These are phyloP conservation scores for Hoplias malabaricus DNA, from an alignment of 2,113 vertebrate species.

Conservation along the genomic window DNA sequence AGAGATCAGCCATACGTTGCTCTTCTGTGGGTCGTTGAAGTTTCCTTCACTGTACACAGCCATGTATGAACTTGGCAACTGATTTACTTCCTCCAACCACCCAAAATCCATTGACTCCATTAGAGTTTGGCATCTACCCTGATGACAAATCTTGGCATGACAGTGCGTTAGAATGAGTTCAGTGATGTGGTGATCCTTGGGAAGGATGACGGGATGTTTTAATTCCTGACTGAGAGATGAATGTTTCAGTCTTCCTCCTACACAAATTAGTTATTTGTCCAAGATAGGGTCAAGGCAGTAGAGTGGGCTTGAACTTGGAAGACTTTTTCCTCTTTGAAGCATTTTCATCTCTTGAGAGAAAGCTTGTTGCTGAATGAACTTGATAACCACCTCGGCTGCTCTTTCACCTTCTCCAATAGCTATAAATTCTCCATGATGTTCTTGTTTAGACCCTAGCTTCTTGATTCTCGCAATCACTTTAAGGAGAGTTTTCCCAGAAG, in stretches of 20 bases:
- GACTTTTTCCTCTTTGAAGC: background rate
- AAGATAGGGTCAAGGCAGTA: background rate
- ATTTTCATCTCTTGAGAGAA: background rate
- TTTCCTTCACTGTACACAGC: background rate
- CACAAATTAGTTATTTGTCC: background rate
- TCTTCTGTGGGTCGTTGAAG: conserved; percentile 4
- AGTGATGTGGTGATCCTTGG: background rate
- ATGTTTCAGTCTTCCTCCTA: conserved; percentile 15
- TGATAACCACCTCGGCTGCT: background rate
- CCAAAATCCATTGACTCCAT: conserved; percentile 19
- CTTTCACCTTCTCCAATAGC: background rate
- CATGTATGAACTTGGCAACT: background rate
- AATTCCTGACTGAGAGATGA: background rate
- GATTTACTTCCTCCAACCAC: background rate
- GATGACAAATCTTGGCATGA: background rate
- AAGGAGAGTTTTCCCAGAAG: background rate
- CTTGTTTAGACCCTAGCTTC: background rate
- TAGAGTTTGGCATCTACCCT: background rate
- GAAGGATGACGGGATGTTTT: conserved; percentile 1
- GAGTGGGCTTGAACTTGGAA: background rate
- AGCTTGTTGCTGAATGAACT: background rate
- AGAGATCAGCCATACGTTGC: conserved; percentile 32
- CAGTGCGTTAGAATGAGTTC: background rate
- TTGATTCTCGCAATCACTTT: conserved; percentile 6
- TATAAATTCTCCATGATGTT: background rate